phyloP scores from a whole-genome alignment of 2,797 vertebrate species.

The Rhinoraja longicauda region DNA sequence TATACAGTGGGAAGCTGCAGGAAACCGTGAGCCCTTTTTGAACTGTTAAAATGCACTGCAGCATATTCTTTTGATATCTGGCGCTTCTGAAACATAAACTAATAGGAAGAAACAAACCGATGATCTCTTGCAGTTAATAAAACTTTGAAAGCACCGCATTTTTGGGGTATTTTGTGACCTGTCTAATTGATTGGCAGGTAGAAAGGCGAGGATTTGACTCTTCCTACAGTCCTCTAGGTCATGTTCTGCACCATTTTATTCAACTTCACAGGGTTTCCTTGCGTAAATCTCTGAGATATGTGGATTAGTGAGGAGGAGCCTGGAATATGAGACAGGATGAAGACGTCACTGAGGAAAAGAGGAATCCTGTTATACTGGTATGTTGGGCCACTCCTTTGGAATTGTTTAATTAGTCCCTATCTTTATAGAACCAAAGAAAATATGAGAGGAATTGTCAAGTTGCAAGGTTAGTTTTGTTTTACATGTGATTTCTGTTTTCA shows the following conservation, averaged over 20 bases:
- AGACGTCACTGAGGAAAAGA: conserved; percentile 32
- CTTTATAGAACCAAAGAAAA: conserved; percentile 17
- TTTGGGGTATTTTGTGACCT: background rate
- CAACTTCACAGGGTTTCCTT: background rate
- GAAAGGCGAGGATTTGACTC: background rate
- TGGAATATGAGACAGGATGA: conserved; percentile 28
- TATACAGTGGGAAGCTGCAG: background rate
- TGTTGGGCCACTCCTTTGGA: conserved; percentile 32
- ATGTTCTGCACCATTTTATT: background rate
- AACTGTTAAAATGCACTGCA: background rate
- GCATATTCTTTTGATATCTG: background rate
- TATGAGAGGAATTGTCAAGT: conserved; percentile 34
- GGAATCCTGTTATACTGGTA: conserved; percentile 37
- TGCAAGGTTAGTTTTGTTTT: background rate
- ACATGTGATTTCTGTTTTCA: background rate
- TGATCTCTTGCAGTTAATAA: background rate
- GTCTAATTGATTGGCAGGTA: background rate
- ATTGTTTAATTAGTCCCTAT: conserved; percentile 36
- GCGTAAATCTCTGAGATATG: background rate
- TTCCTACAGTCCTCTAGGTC: background rate
- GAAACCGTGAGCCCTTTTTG: background rate
- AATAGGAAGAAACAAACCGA: background rate
- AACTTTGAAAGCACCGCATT: background rate
- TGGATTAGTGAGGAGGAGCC: conserved; percentile 25
- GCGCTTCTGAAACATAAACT: background rate